Conservation (phyloP, 2,113 vertebrate genomes). For the Rhadina sibilatrix region DNA sequence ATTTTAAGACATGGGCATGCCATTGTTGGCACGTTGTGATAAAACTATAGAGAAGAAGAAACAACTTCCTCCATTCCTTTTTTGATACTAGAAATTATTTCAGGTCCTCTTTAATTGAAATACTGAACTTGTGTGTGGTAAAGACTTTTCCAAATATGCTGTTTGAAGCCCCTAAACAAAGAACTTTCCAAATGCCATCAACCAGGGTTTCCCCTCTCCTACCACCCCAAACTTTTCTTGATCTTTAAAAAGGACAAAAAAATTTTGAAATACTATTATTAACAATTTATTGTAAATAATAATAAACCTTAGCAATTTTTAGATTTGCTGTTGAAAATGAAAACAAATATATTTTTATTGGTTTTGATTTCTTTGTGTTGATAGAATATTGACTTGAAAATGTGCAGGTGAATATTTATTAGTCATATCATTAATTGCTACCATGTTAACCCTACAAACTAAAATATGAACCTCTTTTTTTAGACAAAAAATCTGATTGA, state of each 20-base stretch:
- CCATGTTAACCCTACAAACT: neutral
- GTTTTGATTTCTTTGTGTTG: neutral
- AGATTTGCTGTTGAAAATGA: neutral
- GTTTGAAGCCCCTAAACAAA: neutral
- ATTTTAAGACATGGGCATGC: neutral
- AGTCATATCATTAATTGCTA: neutral
- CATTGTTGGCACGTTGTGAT: neutral
- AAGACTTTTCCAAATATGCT: neutral
- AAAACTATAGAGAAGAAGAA: neutral
- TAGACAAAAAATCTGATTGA: neutral
- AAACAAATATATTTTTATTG: neutral
- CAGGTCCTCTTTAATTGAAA: neutral
- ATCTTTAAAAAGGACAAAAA: neutral
- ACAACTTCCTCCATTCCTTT: neutral
- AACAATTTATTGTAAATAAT: neutral
- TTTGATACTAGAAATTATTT: neutral
- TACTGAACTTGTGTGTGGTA: neutral
- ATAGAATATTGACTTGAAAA: neutral
- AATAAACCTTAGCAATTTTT: neutral
- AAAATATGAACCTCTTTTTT: neutral
- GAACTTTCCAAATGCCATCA: neutral
- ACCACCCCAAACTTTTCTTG: accelerated
- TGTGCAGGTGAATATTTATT: neutral
- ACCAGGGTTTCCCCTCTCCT: accelerated
- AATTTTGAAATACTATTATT: neutral